phyloP scores from a whole-genome alignment of 2,888 invertebrate genomes.

The Sepiola atlantica region DNA sequence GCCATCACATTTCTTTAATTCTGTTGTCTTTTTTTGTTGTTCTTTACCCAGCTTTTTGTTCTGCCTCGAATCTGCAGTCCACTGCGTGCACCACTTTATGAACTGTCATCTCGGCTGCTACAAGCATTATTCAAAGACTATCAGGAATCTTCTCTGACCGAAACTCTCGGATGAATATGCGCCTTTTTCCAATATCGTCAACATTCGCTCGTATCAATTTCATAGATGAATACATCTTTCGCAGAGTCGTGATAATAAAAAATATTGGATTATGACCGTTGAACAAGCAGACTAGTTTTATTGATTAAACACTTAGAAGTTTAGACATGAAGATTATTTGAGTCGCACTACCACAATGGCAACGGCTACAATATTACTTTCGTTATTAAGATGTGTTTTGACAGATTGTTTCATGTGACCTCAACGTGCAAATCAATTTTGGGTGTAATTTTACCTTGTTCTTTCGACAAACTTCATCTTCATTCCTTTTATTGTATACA shows the following conservation, averaged over 20 bases:
- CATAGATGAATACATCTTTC: slow-evolving; percentile 32
- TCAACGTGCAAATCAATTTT: no score
- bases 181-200: slow-evolving; percentile 5
- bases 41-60: background rate
- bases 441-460: no score
- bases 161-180: background rate
- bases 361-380: no score
- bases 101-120: background rate
- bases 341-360: no score
- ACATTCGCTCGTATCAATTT: background rate
- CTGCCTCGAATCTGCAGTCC: background rate
- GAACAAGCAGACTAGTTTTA: no score
- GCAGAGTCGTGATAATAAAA: background rate
- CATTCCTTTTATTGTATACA: no score
- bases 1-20: background rate
- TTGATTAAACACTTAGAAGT: no score
- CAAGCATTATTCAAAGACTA: background rate
- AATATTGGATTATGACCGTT: background rate
- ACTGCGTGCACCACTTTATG: background rate
- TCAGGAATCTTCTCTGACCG: background rate
- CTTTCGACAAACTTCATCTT: no score
- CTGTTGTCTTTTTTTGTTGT: background rate
- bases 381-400: no score
- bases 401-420: no score
- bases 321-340: no score